Conservation (phyloP, 2,888 invertebrate species). For the Stegana nigrithorax region DNA sequence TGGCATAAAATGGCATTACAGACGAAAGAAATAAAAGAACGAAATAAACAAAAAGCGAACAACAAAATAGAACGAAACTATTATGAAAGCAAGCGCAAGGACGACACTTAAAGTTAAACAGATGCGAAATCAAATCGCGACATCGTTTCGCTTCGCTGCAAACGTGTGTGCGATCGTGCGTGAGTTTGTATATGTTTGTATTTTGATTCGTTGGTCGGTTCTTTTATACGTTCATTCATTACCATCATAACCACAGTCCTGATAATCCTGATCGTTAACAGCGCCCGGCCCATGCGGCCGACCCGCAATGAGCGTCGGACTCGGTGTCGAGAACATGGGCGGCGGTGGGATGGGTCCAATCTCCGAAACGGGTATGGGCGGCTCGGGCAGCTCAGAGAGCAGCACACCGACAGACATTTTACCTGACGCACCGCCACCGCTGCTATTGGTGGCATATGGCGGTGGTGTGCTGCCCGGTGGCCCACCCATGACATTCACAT, state of each 20-base stretch:
- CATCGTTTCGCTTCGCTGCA: too few relatives aligned
- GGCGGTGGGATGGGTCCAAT: conserved; percentile 95
- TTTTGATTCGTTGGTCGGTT: too few relatives aligned
- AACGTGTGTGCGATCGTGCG: too few relatives aligned
- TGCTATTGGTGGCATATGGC: conserved; percentile 58
- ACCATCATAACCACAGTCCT: conserved; percentile 78
- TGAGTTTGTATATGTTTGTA: too few relatives aligned
- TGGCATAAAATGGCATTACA: not conserved
- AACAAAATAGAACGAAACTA: not conserved
- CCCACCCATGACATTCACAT: conserved; percentile 58
- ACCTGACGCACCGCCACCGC: conserved; percentile 55
- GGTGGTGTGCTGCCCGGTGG: conserved; percentile 67
- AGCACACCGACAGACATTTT: conserved; percentile 73
- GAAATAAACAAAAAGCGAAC: not conserved
- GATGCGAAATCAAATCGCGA: too few relatives aligned
- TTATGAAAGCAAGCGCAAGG: not conserved
- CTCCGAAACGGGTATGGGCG: conserved; percentile 90
- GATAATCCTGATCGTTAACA: conserved; percentile 67
- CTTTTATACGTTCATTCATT: conserved; percentile 44
- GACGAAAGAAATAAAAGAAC: not conserved
- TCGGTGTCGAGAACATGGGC: conserved; percentile 94
- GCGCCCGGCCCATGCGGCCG: conserved; percentile 70
- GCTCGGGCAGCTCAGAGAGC: conserved; percentile 89
- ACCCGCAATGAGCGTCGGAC: conserved; percentile 75
- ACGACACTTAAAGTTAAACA: not conserved